Conservation (phyloP, 2,888 invertebrate genomes). For the Allygus modestus region DNA sequence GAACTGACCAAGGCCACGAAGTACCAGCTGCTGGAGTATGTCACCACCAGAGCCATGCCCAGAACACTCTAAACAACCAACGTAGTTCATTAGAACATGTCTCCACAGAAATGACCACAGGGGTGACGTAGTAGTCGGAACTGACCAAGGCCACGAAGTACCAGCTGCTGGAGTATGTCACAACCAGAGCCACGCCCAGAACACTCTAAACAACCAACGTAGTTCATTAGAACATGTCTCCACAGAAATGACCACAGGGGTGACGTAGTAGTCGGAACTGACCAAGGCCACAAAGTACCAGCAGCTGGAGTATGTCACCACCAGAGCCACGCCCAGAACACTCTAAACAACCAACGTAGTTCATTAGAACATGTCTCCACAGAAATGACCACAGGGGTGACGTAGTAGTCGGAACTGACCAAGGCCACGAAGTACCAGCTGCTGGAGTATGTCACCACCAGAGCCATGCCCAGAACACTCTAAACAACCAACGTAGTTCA, state of each 20-base stretch:
- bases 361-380: slow-evolving; percentile 61
- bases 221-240: slow-evolving; percentile 63
- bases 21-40: slow-evolving; percentile 62
- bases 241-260: slow-evolving; percentile 62
- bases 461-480: slow-evolving; percentile 65
- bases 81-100: too few relatives aligned
- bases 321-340: slow-evolving; percentile 65
- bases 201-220: too few relatives aligned
- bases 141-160: slow-evolving; percentile 33
- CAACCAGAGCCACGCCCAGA: slow-evolving; percentile 64
- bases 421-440: slow-evolving; percentile 54
- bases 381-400: slow-evolving; percentile 63
- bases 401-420: slow-evolving; percentile 35
- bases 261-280: slow-evolving; percentile 59
- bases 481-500: too few relatives aligned
- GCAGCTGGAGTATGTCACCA: slow-evolving; percentile 62
- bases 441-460: slow-evolving; percentile 62
- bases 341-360: slow-evolving; percentile 12
- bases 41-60: slow-evolving; percentile 64
- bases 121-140: slow-evolving; percentile 44
- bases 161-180: slow-evolving; percentile 61
- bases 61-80: slow-evolving; percentile 61
- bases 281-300: slow-evolving; percentile 48
- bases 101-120: slow-evolving; percentile 64
- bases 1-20: slow-evolving; percentile 20